A percentile compares a stretch with the other conserved stretches of the same genome.
phyloP scores from a whole-genome alignment of 1,140 invertebrate genomes.

The Anagrus nilaparvatae region DNA sequence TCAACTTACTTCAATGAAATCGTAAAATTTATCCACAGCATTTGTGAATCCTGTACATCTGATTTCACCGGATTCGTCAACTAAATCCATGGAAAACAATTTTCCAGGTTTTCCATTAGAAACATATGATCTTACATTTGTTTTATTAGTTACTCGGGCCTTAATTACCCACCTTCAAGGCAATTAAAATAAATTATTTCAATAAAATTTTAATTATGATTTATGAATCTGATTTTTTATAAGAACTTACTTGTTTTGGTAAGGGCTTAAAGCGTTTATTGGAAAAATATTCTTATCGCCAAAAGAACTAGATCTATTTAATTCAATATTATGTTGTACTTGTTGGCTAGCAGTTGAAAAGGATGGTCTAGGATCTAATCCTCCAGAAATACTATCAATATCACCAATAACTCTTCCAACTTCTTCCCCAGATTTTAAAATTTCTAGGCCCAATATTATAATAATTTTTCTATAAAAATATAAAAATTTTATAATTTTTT shows the following conservation, averaged over 20 bases:
- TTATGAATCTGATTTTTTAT: not conserved
- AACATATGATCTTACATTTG: constrained; percentile 66
- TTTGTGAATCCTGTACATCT: constrained; percentile 79
- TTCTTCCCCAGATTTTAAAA: constrained; percentile 56
- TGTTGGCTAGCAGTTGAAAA: not conserved
- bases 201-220: not conserved
- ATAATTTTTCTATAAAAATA: constrained; percentile 59
- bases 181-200: constrained; percentile 1
- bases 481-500: constrained; percentile 1
- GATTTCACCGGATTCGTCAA: constrained; percentile 86
- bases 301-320: constrained; percentile 9
- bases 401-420: constrained; percentile 69
- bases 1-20: constrained; percentile 63
- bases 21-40: constrained; percentile 74
- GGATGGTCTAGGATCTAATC: too few relatives aligned
- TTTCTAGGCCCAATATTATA: constrained; percentile 66
- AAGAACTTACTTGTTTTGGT: constrained; percentile 77
- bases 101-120: constrained; percentile 82
- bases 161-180: constrained; percentile 71
- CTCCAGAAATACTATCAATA: too few relatives aligned
- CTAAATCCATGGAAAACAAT: constrained; percentile 78
- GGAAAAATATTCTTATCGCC: constrained; percentile 39
- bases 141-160: constrained; percentile 74
- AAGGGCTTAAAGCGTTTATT: constrained; percentile 74
- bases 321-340: not conserved